A percentile compares a stretch with the other conserved stretches of the same genome.
Conservation (phyloP, 1,140 invertebrate genomes). For the Drosophila melanogaster region Release_6_plus_ISO1_MT NT_037436.4:11114501-11115000, state of each 20-base stretch:
- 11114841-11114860: constrained; percentile 57
- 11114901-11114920: constrained; percentile 3
- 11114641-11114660: constrained; percentile 74
- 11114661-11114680: constrained; percentile 77
- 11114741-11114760: constrained; percentile 28
- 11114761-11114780: constrained; percentile 47
- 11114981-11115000: constrained; percentile 83
- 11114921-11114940: constrained; percentile 19
- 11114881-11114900: constrained; percentile 27
- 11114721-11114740: constrained; percentile 49
- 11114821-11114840: constrained; percentile 73
- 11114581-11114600: constrained; percentile 71
- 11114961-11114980: constrained; percentile 73
- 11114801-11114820: constrained; percentile 59
- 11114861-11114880: constrained; percentile 45
- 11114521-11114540: constrained; percentile 55
- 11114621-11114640: constrained; percentile 63
- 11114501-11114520: constrained; percentile 56
- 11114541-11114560: constrained; percentile 71
- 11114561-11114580: constrained; percentile 82
- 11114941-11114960: constrained; percentile 13
- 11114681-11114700: constrained; percentile 83
- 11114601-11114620: constrained; percentile 71
- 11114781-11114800: constrained; percentile 61
- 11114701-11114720: constrained; percentile 82